phyloP scores from a whole-genome alignment of 37 sponge, comb jelly and placozoan species.

The Spongilla lacustris region DNA sequence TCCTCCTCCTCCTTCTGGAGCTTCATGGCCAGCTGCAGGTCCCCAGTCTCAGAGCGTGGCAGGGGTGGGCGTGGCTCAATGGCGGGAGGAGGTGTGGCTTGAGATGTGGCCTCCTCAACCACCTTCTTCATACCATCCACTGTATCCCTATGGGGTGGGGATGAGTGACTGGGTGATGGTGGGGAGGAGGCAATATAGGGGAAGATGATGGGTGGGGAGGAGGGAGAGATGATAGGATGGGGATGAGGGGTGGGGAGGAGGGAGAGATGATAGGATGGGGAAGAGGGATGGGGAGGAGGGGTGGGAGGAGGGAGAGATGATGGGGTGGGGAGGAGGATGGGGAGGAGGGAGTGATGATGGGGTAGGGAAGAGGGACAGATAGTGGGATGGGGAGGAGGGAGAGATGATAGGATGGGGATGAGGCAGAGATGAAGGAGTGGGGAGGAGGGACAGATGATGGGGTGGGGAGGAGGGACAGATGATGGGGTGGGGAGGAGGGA shows the following conservation, averaged over 20 bases:
- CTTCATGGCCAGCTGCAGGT: not conserved
- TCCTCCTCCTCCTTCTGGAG: slow-evolving; percentile 16
- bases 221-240: not conserved
- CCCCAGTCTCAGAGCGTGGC: not conserved
- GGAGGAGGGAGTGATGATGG: too few species aligned
- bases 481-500: too few species aligned
- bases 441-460: too few species aligned
- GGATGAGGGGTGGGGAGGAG: not conserved
- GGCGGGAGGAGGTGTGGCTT: not conserved
- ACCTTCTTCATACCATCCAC: not conserved
- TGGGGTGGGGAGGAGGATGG: not conserved
- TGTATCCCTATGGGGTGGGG: not conserved
- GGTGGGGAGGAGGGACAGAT: too few species aligned
- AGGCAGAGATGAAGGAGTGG: too few species aligned
- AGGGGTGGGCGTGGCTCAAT: not conserved
- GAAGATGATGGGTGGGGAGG: too few species aligned
- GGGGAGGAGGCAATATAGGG: too few species aligned
- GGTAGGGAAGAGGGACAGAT: not conserved
- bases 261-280: not conserved
- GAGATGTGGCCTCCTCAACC: not conserved
- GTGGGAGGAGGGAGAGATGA: not conserved
- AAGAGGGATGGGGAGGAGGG: not conserved
- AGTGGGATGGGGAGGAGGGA: not conserved
- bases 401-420: not conserved
- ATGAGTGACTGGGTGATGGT: too few species aligned